Conservation (phyloP, 1,140 invertebrate genomes). For the Plectrocnemia conspersa region DNA sequence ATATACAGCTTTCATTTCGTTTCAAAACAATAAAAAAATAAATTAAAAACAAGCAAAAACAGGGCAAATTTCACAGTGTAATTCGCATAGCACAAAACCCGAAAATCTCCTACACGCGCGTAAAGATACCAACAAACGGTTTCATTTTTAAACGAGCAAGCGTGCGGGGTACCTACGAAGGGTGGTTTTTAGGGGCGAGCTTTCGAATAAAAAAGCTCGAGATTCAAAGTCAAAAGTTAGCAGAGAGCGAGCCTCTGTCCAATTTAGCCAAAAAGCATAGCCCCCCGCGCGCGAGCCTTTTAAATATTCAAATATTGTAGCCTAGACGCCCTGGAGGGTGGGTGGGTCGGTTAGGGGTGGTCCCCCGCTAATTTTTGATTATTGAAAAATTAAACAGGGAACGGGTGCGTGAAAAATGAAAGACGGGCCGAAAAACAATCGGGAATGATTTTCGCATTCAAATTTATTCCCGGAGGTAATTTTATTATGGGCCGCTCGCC, state of each 20-base stretch:
- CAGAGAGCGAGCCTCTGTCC: slow-evolving; percentile 18
- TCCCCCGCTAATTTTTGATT: slow-evolving; percentile 27
- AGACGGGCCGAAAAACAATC: slow-evolving; percentile 26
- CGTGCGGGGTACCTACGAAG: too few relatives aligned
- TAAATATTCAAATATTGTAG: slow-evolving; percentile 33
- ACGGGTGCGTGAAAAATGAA: slow-evolving; percentile 8
- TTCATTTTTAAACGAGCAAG: too few relatives aligned
- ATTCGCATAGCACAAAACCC: too few relatives aligned
- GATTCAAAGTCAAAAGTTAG: slow-evolving; percentile 21
- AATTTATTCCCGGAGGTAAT: slow-evolving; percentile 35
- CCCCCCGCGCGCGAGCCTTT: too few relatives aligned
- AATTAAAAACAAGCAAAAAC: too few relatives aligned
- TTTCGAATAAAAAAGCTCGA: slow-evolving; percentile 4
- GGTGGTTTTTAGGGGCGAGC: too few relatives aligned
- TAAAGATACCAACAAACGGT: too few relatives aligned
- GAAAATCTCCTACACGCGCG: too few relatives aligned
- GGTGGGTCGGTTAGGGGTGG: neutral
- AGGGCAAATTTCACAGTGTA: too few relatives aligned
- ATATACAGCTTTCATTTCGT: too few relatives aligned
- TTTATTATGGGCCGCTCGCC: slow-evolving; percentile 33
- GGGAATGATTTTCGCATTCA: slow-evolving; percentile 34
- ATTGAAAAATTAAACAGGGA: slow-evolving; percentile 34
- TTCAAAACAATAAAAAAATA: too few relatives aligned
- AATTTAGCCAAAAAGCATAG: slow-evolving; percentile 31
- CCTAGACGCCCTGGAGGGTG: neutral